These are phyloP conservation scores for Allophyes oxyacanthae DNA, from an alignment of 2,888 invertebrate species.

Conservation along the genomic window DNA sequence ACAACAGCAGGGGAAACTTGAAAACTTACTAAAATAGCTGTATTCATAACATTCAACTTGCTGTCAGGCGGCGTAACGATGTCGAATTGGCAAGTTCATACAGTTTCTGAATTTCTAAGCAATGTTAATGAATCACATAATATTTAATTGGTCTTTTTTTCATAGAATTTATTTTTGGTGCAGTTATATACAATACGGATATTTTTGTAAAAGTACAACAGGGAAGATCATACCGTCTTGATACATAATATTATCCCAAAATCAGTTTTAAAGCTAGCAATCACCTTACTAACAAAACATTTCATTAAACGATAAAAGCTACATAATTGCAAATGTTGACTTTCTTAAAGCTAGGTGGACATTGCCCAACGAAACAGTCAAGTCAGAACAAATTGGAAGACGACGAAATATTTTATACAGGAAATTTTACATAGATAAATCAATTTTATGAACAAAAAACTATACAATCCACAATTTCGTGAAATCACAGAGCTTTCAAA, in stretches of 20 bases:
- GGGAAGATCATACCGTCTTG: background rate
- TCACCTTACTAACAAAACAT: constrained; percentile 7
- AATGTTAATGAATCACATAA: background rate
- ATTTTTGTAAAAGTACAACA: too few species aligned
- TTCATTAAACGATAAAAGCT: constrained; percentile 22
- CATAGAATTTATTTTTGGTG: constrained; percentile 8
- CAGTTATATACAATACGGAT: background rate
- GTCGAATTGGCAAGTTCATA: constrained; percentile 35
- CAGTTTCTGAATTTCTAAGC: constrained; percentile 38
- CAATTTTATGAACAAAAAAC: constrained; percentile 2
- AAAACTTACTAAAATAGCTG: constrained; percentile 65
- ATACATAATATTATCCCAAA: constrained; percentile 2
- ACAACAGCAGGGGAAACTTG: constrained; percentile 61
- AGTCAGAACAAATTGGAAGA: constrained; percentile 39
- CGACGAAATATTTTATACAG: constrained; percentile 21
- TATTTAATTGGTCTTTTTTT: constrained; percentile 1
- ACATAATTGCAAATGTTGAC: constrained; percentile 38
- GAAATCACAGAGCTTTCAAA: constrained; percentile 31
- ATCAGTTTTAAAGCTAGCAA: constrained; percentile 8
- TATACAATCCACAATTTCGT: constrained; percentile 4
- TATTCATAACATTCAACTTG: constrained; percentile 52
- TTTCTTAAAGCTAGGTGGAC: constrained; percentile 29
- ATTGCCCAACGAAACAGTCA: constrained; percentile 18
- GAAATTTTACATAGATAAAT: constrained; percentile 21
- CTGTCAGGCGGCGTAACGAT: constrained; percentile 21